Percentiles rank a stretch among this genome's conserved stretches.
phyloP scores from a whole-genome alignment of 1,140 invertebrate genomes.

The Diachasma alloeum region DNA sequence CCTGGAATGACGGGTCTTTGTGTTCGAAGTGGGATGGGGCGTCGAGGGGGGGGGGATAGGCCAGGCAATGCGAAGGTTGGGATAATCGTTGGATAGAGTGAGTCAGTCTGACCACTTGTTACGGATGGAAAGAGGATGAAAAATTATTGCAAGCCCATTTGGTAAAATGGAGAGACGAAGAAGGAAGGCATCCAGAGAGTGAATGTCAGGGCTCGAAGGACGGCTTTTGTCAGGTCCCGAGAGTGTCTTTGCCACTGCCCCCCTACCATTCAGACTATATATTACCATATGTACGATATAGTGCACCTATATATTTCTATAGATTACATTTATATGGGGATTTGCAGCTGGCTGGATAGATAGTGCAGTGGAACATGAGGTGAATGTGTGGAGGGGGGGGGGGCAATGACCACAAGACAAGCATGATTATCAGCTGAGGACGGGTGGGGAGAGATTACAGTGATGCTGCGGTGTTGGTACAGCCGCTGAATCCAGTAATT shows the following conservation, averaged over 20 bases:
- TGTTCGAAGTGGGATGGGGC: slow-evolving; percentile 16
- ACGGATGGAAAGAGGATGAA: background rate
- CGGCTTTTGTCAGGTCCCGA: slow-evolving; percentile 63
- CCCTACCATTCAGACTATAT: background rate
- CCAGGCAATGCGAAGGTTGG: background rate
- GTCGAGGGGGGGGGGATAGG: background rate
- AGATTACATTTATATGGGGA: slow-evolving; percentile 36
- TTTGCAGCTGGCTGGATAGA: slow-evolving; percentile 36
- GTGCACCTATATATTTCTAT: background rate
- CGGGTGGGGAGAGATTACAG: background rate
- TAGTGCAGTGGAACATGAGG: slow-evolving; percentile 32
- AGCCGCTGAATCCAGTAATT: background rate
- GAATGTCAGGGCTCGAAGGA: slow-evolving; percentile 64
- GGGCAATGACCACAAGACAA: slow-evolving; percentile 51
- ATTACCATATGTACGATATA: slow-evolving; percentile 13
- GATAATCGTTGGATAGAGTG: background rate
- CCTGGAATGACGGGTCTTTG: slow-evolving; percentile 55
- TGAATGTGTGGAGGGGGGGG: slow-evolving; percentile 7
- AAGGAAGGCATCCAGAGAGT: slow-evolving; percentile 46
- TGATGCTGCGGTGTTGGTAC: background rate
- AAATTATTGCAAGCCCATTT: background rate
- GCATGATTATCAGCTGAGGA: background rate
- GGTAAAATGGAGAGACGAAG: slow-evolving; percentile 2
- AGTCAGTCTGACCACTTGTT: background rate
- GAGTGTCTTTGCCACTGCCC: slow-evolving; percentile 41